Conservation (phyloP, 2,113 vertebrate species). For the Rhombomys opimus region DNA sequence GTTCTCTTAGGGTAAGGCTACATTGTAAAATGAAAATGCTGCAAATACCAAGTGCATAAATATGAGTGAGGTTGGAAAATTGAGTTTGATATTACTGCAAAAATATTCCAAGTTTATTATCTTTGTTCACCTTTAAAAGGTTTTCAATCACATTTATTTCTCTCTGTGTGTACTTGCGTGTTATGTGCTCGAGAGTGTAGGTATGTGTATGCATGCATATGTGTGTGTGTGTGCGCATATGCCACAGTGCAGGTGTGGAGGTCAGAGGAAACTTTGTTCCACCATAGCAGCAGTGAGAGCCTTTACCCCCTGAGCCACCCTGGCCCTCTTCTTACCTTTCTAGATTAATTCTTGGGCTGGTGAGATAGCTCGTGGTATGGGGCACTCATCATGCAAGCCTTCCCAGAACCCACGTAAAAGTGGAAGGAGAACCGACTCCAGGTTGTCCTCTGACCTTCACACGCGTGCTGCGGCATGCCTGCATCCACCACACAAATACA, state of each 20-base stretch:
- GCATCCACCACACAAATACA: not conserved
- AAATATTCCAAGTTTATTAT: conserved; percentile 24
- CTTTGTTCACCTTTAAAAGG: conserved; percentile 4
- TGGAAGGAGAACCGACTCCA: not conserved
- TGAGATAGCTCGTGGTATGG: not conserved
- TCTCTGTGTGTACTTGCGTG: not conserved
- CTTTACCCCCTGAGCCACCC: not conserved
- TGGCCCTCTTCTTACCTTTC: not conserved
- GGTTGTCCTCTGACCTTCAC: not conserved
- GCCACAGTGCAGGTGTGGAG: not conserved
- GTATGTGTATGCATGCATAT: fast-evolving
- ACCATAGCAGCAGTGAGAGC: no score
- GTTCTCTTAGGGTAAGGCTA: conserved; percentile 3
- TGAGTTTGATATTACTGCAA: not conserved
- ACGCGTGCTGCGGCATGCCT: not conserved
- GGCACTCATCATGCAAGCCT: not conserved
- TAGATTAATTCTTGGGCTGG: not conserved
- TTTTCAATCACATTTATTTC: not conserved
- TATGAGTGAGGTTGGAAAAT: conserved; percentile 43
- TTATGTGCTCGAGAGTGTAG: not conserved
- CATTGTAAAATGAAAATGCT: not conserved
- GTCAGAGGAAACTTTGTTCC: not conserved
- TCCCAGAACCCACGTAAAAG: not conserved
- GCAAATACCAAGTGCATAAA: conserved; percentile 6
- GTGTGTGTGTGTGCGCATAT: not conserved